Conservation (phyloP, 1,140 invertebrate species). For the Eciton burchellii region DNA sequence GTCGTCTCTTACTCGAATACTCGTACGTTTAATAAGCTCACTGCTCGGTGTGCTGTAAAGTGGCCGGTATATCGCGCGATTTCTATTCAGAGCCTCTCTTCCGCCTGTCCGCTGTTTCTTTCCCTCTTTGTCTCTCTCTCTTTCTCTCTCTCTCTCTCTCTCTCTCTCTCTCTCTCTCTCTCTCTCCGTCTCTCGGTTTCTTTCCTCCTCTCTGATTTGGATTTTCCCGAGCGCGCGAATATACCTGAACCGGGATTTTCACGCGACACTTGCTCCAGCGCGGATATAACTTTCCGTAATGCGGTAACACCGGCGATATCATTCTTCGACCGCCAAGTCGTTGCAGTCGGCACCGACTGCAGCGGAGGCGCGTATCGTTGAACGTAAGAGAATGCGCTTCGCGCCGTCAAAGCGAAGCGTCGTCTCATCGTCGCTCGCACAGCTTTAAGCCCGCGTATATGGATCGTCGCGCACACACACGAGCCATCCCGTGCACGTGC, state of each 20-base stretch:
- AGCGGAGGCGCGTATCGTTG: constrained; percentile 25
- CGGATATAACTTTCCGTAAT: constrained; percentile 20
- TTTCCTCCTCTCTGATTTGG: not conserved
- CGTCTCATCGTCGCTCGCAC: constrained; percentile 34
- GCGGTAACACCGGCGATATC: not conserved
- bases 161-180: not conserved
- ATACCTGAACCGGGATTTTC: not conserved
- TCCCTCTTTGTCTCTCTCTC: too few species aligned
- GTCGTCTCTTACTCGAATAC: not conserved
- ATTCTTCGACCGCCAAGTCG: constrained; percentile 34
- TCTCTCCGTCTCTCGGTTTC: too few species aligned
- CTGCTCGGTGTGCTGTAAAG: not conserved
- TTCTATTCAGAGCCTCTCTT: not conserved
- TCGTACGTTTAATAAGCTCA: constrained; percentile 1
- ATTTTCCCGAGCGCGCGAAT: constrained; percentile 9
- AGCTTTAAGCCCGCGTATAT: constrained; percentile 39
- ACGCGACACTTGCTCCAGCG: not conserved
- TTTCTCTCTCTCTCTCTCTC: not conserved
- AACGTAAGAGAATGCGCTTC: constrained; percentile 32
- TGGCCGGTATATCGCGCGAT: not conserved
- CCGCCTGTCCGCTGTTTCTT: too few species aligned
- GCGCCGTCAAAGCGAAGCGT: constrained; percentile 42
- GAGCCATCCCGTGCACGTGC: constrained; percentile 13
- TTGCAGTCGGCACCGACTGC: not conserved
- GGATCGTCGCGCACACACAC: constrained; percentile 27